phyloP scores from a whole-genome alignment of 1,140 invertebrate species.

The Rhynchophorus ferrugineus region DNA sequence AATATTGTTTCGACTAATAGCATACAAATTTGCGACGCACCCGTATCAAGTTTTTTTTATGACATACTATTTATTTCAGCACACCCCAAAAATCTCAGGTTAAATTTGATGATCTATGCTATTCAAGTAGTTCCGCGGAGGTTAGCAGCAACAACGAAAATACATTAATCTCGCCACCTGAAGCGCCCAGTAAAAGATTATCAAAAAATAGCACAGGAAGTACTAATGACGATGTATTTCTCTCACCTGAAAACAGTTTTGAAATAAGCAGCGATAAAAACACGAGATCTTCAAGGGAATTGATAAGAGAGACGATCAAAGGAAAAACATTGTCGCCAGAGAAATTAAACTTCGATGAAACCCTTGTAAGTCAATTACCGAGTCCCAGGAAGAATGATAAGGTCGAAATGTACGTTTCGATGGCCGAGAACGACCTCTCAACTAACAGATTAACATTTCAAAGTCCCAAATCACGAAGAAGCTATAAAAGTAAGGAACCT shows the following conservation, averaged over 20 bases:
- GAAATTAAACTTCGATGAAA: slow-evolving; percentile 2
- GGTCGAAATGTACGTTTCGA: neutral
- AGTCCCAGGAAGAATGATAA: slow-evolving; percentile 1
- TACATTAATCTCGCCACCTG: slow-evolving; percentile 6
- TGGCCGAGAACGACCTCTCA: neutral
- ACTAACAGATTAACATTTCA: slow-evolving; percentile 1
- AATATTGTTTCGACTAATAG: too few relatives aligned
- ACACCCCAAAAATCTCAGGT: slow-evolving; percentile 21
- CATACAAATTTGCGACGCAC: too few relatives aligned
- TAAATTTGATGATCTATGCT: slow-evolving; percentile 20
- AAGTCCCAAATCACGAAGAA: slow-evolving; percentile 25
- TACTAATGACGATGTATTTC: slow-evolving; percentile 26
- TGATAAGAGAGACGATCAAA: neutral
- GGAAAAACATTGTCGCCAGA: neutral
- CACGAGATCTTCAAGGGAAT: neutral
- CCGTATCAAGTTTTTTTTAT: too few relatives aligned
- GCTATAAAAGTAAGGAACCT: slow-evolving; percentile 27
- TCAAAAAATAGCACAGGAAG: slow-evolving; percentile 24
- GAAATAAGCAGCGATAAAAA: neutral
- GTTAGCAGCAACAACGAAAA: slow-evolving; percentile 4
- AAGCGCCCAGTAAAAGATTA: slow-evolving; percentile 5
- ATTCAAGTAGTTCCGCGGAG: slow-evolving; percentile 3
- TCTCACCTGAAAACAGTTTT: slow-evolving; percentile 25
- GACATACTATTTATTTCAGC: slow-evolving; percentile 6
- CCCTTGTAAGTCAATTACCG: neutral